phyloP scores from a whole-genome alignment of 2,888 invertebrate species.

The Therioaphis trifolii region DNA sequence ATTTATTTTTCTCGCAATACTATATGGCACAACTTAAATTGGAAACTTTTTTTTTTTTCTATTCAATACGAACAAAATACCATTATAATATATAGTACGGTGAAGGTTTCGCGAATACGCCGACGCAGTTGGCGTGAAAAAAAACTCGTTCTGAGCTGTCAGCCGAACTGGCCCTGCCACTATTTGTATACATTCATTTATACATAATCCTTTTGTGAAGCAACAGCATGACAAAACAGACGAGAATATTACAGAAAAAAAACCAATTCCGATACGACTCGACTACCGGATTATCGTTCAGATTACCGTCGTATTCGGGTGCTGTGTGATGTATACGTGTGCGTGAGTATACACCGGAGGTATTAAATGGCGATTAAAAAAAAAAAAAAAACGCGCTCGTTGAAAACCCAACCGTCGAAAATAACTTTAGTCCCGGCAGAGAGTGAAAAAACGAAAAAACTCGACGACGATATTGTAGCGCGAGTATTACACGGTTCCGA shows the following conservation, averaged over 20 bases:
- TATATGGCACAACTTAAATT: not conserved
- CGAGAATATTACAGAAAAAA: slow-evolving; percentile 21
- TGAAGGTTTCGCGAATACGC: slow-evolving; percentile 50
- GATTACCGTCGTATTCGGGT: slow-evolving; percentile 38
- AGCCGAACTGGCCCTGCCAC: slow-evolving; percentile 41
- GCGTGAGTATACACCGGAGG: not conserved
- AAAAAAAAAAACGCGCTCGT: slow-evolving; percentile 10
- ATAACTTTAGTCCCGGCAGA: not conserved
- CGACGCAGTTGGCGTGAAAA: slow-evolving; percentile 20
- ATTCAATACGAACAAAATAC: not conserved
- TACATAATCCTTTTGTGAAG: slow-evolving; percentile 45
- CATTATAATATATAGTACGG: not conserved
- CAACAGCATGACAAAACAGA: slow-evolving; percentile 41
- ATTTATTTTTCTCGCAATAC: not conserved
- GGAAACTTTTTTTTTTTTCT: not conserved
- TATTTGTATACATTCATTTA: slow-evolving; percentile 16
- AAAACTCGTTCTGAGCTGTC: slow-evolving; percentile 52
- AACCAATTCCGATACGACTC: slow-evolving; percentile 47
- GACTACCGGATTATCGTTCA: slow-evolving; percentile 59
- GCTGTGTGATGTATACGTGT: not conserved
- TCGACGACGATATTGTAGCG: too few relatives aligned
- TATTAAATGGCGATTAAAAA: slow-evolving; percentile 33
- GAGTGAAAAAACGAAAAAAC: too few relatives aligned
- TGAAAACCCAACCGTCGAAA: slow-evolving; percentile 20
- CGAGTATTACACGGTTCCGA: not conserved